Evolutionary conservation across 1,140 invertebrate species (phyloP), one percentile per base, ranked within the genome.

Genomic region (Phocides pigmalion): DNA sequence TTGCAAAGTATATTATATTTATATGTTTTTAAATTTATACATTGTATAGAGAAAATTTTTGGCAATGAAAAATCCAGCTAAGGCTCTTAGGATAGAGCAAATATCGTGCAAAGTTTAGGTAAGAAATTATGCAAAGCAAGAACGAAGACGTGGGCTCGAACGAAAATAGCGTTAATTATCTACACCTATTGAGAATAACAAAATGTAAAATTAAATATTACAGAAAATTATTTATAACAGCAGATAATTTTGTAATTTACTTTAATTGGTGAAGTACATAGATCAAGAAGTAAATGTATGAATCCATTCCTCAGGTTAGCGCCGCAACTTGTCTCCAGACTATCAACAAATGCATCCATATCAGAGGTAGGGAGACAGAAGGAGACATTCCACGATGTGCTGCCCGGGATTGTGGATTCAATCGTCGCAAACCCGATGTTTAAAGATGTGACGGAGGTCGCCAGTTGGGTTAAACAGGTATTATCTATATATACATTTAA

Each of bases 381-480:
- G 37, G 82, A 88, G 39, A 72, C 74, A 39, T 88, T 89, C 61
- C 76, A 82, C 56, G 82, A 87, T 72, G 70, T 76, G 0, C 70
- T 86, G 17, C 83, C 84, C 14, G 68, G 62, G 22, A 59, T 89
- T 25, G 61, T 84, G 14, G 76, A 84, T 16, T 72, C 79, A 11
- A 14, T 89, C 0, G 37, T 63, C 0, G 74, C 62, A 16, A 76
- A 66, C 11, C 68, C 74, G 1, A 80, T 76, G 19, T 70, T 89
- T 19, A 44, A 76, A 17, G 66, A 83, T 32, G 61, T 81, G 1
- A 81, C 81, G 22, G 81, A 88, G 51, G 74, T 81, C 4, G 72
- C 71, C 0, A 61, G 32, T 35, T 89, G 84, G 87, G 56, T 85
- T 11, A 87, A 82, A 63, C 72, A 78, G 79, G 87, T 84, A 72